These are phyloP conservation scores for Iselma pallidipennis DNA, from an alignment of 2,888 invertebrate genomes.

Conservation along the genomic window DNA sequence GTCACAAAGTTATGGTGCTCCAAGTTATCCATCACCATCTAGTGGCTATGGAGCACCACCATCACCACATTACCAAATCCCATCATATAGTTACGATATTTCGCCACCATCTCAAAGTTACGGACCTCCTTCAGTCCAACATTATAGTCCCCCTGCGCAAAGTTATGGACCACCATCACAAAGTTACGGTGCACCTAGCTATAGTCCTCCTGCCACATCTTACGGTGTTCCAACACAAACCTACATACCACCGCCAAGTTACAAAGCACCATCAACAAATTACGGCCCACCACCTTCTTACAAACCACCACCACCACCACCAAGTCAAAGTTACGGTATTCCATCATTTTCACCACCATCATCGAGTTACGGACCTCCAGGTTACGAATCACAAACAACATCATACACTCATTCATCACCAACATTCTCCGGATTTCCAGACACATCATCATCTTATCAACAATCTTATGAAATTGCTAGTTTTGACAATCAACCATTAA, in stretches of 20 bases:
- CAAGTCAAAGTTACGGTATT: slow-evolving; percentile 6
- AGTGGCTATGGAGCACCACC: slow-evolving; percentile 20
- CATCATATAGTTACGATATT: neutral
- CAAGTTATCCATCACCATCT: slow-evolving; percentile 33
- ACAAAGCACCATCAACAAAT: slow-evolving; percentile 17
- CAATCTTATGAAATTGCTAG: slow-evolving; percentile 35
- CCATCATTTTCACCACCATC: slow-evolving; percentile 19
- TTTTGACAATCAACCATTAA: slow-evolving; percentile 34
- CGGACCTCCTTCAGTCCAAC: slow-evolving; percentile 23
- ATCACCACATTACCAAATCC: slow-evolving; percentile 12
- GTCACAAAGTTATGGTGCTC: slow-evolving; percentile 10
- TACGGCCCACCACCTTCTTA: slow-evolving; percentile 19
- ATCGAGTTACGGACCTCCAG: slow-evolving; percentile 13
- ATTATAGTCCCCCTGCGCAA: too few species aligned
- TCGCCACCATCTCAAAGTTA: slow-evolving; percentile 23
- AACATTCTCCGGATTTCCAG: slow-evolving; percentile 18
- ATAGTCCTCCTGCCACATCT: too few species aligned
- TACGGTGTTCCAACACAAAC: slow-evolving; percentile 13
- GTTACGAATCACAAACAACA: slow-evolving; percentile 24
- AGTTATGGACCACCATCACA: too few species aligned
- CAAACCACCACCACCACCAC: slow-evolving; percentile 19
- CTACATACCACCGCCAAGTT: slow-evolving; percentile 8
- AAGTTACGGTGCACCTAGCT: slow-evolving; percentile 23
- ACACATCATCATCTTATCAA: slow-evolving; percentile 8
- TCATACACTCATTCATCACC: slow-evolving; percentile 23